These are phyloP conservation scores for Aspiorhynchus laticeps DNA, from an alignment of 2,113 vertebrate genomes.

Conservation along the genomic window DNA sequence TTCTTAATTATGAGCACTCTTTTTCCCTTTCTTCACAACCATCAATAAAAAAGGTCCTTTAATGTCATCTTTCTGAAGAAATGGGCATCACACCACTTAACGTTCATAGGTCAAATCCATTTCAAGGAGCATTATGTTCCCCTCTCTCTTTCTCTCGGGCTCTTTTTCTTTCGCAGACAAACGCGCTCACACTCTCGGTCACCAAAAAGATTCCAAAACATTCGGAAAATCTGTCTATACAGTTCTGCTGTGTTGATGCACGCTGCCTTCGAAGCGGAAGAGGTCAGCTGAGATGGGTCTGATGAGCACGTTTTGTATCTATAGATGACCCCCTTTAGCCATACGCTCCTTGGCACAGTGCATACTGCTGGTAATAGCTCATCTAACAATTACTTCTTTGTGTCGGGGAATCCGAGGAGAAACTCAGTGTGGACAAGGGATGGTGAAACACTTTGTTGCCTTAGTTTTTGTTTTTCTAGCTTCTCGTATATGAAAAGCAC, in stretches of 20 bases:
- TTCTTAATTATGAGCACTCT: slow-evolving; percentile 87
- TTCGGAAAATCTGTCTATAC: slow-evolving; percentile 99
- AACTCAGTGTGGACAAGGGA: slow-evolving; percentile 81
- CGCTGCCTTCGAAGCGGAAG: slow-evolving; percentile 81
- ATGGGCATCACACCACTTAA: slow-evolving; percentile 83
- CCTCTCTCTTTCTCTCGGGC: slow-evolving; percentile 63
- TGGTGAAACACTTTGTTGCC: slow-evolving; percentile 80
- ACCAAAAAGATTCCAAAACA: slow-evolving; percentile 96
- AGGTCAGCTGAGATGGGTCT: slow-evolving; percentile 91
- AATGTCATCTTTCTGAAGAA: slow-evolving; percentile 85
- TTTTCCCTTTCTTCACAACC: slow-evolving; percentile 79
- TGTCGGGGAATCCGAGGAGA: slow-evolving; percentile 90
- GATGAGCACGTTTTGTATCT: slow-evolving; percentile 77
- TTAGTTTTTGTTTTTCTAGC: slow-evolving; percentile 72
- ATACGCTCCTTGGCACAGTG: slow-evolving; percentile 81
- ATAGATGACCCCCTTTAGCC: slow-evolving; percentile 86
- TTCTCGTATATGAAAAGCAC: slow-evolving; percentile 76
- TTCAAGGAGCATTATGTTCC: slow-evolving; percentile 81
- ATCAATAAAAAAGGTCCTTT: slow-evolving; percentile 82
- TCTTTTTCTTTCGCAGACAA: slow-evolving; percentile 56
- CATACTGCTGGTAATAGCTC: slow-evolving; percentile 87
- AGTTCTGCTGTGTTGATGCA: slow-evolving; percentile 79
- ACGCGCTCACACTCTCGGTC: slow-evolving; percentile 72
- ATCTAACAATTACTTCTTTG: slow-evolving; percentile 95
- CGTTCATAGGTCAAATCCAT: slow-evolving; percentile 91